Evolutionary conservation across 2,113 vertebrate genomes (phyloP).

Genomic region (Macaca mulatta): DNA sequence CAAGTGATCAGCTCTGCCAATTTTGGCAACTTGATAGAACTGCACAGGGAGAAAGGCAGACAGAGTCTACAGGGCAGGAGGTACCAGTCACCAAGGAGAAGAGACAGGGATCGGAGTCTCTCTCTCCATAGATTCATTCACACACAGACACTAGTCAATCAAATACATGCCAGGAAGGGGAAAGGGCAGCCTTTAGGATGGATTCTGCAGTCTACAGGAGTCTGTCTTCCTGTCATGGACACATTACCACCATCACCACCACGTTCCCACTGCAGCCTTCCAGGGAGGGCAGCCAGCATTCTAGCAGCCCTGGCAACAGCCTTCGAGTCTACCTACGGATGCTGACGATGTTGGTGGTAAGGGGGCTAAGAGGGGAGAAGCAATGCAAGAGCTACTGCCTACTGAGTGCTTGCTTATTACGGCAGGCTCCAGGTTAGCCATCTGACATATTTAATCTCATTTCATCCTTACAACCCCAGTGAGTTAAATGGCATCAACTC

Average conservation of each 20-base stretch:
- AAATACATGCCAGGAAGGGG: background rate
- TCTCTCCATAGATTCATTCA: background rate
- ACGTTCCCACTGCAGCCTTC: too few relatives aligned
- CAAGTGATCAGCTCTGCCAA: background rate
- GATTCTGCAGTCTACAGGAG: background rate
- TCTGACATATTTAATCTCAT: background rate
- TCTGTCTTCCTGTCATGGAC: background rate
- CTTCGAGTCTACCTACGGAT: rapidly evolving
- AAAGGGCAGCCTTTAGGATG: rapidly evolving
- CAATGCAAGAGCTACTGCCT: background rate
- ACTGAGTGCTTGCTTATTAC: background rate
- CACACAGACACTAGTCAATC: background rate
- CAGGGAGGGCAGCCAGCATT: background rate
- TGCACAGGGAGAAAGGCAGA: background rate
- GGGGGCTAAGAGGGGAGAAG: background rate
- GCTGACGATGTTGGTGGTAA: background rate
- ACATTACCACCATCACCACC: background rate
- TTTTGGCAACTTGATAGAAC: background rate
- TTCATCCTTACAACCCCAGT: background rate
- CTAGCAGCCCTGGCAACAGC: background rate
- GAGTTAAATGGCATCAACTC: background rate
- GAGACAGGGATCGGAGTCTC: background rate
- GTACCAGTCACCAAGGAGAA: background rate
- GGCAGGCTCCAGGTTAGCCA: background rate
- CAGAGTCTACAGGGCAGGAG: background rate